phyloP scores from a whole-genome alignment of 2,797 vertebrate genomes.

The Sphenopsis melanotis region DNA sequence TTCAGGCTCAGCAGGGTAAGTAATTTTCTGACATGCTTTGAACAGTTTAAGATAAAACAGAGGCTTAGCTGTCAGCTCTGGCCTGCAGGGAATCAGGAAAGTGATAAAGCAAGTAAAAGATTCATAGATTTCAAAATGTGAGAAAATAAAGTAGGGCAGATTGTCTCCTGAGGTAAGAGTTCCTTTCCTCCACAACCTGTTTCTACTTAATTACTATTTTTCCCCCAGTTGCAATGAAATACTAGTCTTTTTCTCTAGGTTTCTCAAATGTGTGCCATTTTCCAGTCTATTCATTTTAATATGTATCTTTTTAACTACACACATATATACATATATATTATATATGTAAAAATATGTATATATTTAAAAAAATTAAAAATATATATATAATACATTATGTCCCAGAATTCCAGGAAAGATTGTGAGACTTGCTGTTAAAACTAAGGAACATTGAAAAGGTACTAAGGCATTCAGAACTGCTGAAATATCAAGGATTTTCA shows the following conservation, averaged over 20 bases:
- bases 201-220: slow-evolving; percentile 21
- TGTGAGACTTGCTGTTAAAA: neutral
- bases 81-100: slow-evolving; percentile 30
- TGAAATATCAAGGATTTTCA: neutral
- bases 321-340: neutral
- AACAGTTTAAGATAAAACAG: slow-evolving; percentile 52
- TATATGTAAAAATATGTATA: too few species aligned
- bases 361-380: too few species aligned
- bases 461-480: neutral
- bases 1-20: neutral
- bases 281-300: neutral
- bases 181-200: neutral
- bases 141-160: slow-evolving; percentile 50
- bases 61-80: slow-evolving; percentile 26
- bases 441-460: neutral
- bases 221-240: neutral
- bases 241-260: neutral
- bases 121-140: slow-evolving; percentile 42
- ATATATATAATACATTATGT: neutral
- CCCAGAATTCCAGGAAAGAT: neutral
- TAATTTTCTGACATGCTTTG: slow-evolving; percentile 11
- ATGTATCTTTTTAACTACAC: neutral
- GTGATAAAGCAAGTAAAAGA: slow-evolving; percentile 54
- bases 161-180: slow-evolving; percentile 27
- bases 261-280: neutral